phyloP scores from a whole-genome alignment of 2,113 vertebrate genomes.

The Microcebus murinus region DNA sequence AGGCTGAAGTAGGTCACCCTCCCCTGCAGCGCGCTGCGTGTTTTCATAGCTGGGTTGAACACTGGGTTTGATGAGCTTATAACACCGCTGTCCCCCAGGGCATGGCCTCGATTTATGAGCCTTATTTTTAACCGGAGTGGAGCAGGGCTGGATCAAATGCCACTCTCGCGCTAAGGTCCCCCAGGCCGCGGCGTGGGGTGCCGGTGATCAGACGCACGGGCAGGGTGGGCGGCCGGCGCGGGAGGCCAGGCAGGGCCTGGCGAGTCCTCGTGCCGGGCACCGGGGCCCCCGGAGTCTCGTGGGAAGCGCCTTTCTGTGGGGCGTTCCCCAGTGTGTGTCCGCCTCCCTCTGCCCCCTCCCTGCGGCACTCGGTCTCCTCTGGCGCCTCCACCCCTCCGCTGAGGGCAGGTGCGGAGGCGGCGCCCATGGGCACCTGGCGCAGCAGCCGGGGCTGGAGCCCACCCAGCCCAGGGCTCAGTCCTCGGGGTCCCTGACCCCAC shows the following conservation, averaged over 20 bases:
- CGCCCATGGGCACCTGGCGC: neutral
- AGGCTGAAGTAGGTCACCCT: conserved; percentile 43
- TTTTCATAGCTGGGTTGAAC: conserved; percentile 73
- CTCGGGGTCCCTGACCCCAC: neutral
- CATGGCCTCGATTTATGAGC: conserved; percentile 70
- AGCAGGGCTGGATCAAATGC: conserved; percentile 48
- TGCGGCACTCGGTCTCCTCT: neutral
- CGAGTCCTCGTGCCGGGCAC: fast-evolving
- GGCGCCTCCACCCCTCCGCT: neutral
- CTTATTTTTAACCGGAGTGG: conserved; percentile 71
- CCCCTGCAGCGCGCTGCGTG: conserved; percentile 25
- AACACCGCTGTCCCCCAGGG: conserved; percentile 64
- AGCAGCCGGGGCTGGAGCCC: neutral
- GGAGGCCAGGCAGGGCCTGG: neutral
- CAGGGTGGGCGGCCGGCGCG: neutral
- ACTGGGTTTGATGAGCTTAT: conserved; percentile 60
- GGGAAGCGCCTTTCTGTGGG: neutral
- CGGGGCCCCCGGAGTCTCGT: fast-evolving
- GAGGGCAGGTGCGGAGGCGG: neutral
- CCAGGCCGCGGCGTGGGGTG: fast-evolving
- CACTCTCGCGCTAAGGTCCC: neutral
- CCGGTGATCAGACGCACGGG: neutral
- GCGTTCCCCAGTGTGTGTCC: fast-evolving
- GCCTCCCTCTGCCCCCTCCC: neutral
- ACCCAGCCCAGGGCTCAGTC: neutral